A percentile compares a stretch with the other conserved stretches of the same genome.
Evolutionary conservation across 2,797 vertebrate species (phyloP).

Genomic region (Gambelia wislizenii): DNA sequence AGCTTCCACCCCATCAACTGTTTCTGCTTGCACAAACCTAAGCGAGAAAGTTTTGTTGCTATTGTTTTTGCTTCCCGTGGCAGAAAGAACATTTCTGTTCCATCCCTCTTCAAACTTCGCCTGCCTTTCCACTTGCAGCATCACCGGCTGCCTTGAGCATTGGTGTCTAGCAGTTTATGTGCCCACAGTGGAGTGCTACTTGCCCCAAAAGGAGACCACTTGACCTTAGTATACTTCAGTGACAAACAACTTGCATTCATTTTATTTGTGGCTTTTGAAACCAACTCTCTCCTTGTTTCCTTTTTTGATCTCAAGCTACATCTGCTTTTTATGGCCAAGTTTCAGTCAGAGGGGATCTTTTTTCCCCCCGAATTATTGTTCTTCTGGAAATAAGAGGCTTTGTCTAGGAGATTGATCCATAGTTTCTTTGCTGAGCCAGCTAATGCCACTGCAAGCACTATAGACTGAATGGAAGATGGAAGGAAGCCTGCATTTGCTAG

Average conservation of each 20-base stretch:
- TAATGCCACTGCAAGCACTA: neutral
- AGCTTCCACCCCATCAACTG: neutral
- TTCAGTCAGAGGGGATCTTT: constrained; percentile 2
- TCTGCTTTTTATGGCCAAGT: neutral
- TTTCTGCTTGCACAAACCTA: neutral
- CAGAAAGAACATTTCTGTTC: neutral
- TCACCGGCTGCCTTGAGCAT: neutral
- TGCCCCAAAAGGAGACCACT: rapidly evolving
- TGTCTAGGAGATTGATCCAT: rapidly evolving
- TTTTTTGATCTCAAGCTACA: neutral
- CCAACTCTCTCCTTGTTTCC: neutral
- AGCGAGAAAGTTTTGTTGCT: neutral
- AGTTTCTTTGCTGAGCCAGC: rapidly evolving
- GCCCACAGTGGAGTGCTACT: rapidly evolving
- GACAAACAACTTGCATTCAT: constrained; percentile 3
- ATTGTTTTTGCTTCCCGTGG: too few species aligned
- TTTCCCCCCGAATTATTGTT: constrained; percentile 34
- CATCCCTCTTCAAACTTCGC: neutral
- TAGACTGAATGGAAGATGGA: neutral
- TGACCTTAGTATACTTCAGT: neutral
- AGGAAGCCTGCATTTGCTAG: neutral
- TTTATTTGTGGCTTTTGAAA: constrained; percentile 52
- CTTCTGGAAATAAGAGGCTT: constrained; percentile 10
- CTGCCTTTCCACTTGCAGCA: neutral
- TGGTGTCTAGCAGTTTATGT: neutral